phyloP scores from a whole-genome alignment of 2,113 vertebrate genomes.

The Channa argus region DNA sequence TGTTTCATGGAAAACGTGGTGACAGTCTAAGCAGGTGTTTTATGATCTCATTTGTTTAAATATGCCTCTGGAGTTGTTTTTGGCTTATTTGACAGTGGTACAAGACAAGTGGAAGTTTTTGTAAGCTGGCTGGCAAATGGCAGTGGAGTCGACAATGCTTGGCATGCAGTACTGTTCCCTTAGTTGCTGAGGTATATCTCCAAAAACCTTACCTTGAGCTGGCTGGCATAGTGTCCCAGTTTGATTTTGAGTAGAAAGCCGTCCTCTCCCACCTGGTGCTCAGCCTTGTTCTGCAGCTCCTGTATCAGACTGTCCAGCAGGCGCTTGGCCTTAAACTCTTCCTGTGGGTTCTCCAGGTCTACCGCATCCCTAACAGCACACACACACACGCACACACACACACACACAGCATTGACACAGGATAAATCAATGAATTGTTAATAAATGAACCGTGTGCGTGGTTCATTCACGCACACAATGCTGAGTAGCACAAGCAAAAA shows the following conservation, averaged over 20 bases:
- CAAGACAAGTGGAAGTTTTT: no score
- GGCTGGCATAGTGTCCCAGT: conserved; percentile 96
- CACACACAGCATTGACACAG: background rate
- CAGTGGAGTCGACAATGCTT: background rate
- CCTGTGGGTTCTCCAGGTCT: conserved; percentile 95
- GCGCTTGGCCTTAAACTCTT: conserved; percentile 91
- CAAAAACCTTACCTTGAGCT: conserved; percentile 87
- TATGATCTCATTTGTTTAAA: background rate
- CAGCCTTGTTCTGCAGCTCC: conserved; percentile 98
- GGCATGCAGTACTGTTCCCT: background rate
- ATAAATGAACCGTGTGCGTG: background rate
- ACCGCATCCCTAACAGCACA: conserved; percentile 88
- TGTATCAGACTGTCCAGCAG: conserved; percentile 95
- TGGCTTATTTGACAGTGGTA: no score
- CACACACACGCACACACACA: background rate
- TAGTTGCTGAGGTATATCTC: background rate
- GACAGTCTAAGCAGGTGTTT: background rate
- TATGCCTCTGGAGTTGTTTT: background rate
- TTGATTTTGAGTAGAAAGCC: conserved; percentile 98
- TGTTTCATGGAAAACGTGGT: conserved; percentile 8
- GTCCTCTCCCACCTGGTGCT: conserved; percentile 96
- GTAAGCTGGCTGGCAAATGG: background rate
- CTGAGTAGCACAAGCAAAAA: conserved; percentile 11
- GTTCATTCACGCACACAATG: background rate
- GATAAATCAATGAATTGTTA: background rate